Evolutionary conservation across 2,113 vertebrate genomes (phyloP).

Genomic region (Odontophorus gujanensis): DNA sequence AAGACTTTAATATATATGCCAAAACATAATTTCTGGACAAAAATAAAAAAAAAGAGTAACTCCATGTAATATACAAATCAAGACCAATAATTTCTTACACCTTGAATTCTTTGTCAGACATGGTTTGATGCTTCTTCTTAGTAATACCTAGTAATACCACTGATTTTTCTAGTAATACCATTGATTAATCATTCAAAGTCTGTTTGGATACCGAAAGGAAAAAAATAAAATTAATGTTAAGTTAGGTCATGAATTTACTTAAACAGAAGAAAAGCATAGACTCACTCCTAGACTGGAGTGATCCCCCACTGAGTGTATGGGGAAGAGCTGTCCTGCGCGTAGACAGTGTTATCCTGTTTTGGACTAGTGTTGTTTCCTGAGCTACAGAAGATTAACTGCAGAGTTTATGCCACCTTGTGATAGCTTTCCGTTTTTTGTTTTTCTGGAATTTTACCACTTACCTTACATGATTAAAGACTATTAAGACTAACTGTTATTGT

Average conservation of each 20-base stretch:
- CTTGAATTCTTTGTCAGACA: neutral
- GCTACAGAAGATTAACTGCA: neutral
- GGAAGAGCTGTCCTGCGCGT: neutral
- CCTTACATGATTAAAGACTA: neutral
- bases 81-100: neutral
- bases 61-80: neutral
- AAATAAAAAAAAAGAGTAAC: neutral
- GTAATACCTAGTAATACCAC: too few species aligned
- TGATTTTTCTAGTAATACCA: neutral
- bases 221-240: neutral
- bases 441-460: neutral
- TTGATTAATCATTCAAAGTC: neutral
- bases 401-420: neutral
- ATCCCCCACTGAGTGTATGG: too few species aligned
- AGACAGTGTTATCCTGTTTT: neutral
- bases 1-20: neutral
- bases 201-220: neutral
- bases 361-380: neutral
- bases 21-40: neutral
- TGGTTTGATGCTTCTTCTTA: neutral
- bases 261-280: neutral
- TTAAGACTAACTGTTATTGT: neutral
- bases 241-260: neutral
- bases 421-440: neutral
- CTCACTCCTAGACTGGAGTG: neutral